Base-by-base conservation (phyloP, 1,140 invertebrate species). In the Hesperophylax magnus region DNA sequence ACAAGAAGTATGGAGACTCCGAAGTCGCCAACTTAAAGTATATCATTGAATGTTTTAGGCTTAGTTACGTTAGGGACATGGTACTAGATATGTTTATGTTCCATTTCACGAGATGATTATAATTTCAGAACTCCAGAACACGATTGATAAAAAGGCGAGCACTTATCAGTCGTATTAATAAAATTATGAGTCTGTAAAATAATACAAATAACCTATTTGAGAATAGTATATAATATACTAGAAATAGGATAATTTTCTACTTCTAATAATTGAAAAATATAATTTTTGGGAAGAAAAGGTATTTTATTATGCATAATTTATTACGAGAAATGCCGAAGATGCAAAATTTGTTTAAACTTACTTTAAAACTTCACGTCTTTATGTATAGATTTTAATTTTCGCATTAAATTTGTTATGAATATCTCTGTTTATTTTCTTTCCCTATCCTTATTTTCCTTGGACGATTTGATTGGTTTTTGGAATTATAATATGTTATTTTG, bases 361-460 rank as follows among this genome's bases (percentile, higher is more conserved):
- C 54, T 74, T 52, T 61, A 72, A 24, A 47, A 67, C 71, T 80
- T 27, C 69, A 56, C 34, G 54, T 58, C 52, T 58, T 75, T 74
- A 60, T 79, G 78, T 79, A 79, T 79, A 74, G 34, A 47, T 79
- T 79, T 80, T 80, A 58, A 75, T 80, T 80, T 80, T 71, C 53
- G 60, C 69, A 80, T 80, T 80, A 80, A 80, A 80, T 80, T 80
- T 80, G 78, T 80, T 80, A 76, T 54, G 47, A 56, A 78, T 65
- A 20, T 53, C 11, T 18, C 31, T 15, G n/a, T n/a, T 60, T 58
- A 17, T 18, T 76, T 76, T 76, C 9, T 1, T 39, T 76, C 54
- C 54, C 71, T 71, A 47, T 47, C 39, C 39, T 14, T 11, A 8
- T 14, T 47, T 47, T 47, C 39, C 39, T 47, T 47, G 11, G 39